Percentiles rank a stretch among this genome's conserved stretches.
Conservation (phyloP, 2,113 vertebrate genomes). For the Herpetotheres cachinnans region DNA sequence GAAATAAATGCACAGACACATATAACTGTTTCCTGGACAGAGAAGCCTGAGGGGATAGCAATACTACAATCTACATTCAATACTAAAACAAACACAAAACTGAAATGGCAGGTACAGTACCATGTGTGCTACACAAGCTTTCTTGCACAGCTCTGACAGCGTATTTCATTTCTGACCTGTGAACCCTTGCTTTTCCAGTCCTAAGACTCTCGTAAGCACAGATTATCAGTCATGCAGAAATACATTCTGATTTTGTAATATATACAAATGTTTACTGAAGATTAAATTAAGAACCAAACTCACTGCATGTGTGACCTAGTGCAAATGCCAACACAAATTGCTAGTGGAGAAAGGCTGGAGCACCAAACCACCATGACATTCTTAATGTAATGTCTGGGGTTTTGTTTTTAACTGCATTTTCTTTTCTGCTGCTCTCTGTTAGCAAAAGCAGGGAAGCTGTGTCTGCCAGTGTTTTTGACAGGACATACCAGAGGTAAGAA, state of each 20-base stretch:
- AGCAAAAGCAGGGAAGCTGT: not conserved
- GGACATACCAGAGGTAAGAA: not conserved
- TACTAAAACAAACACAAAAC: not conserved
- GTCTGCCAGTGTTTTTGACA: not conserved
- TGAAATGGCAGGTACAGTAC: not conserved
- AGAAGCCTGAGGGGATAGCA: not conserved
- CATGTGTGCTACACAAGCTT: not conserved
- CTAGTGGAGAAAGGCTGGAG: not conserved
- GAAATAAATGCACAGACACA: accelerated
- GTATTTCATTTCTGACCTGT: not conserved
- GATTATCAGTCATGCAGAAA: not conserved
- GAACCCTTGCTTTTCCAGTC: not conserved
- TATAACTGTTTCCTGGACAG: not conserved
- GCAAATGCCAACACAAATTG: not conserved
- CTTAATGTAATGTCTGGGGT: not conserved
- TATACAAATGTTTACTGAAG: not conserved
- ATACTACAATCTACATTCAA: not conserved
- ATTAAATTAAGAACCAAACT: slow-evolving; percentile 16
- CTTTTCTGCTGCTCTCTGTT: not conserved
- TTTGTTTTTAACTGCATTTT: not conserved
- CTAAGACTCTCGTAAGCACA: not conserved
- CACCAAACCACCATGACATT: not conserved
- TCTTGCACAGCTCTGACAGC: not conserved
- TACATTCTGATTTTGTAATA: not conserved
- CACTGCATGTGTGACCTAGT: not conserved